phyloP scores from a whole-genome alignment of 2,113 vertebrate genomes.

The Helogale parvula region DNA sequence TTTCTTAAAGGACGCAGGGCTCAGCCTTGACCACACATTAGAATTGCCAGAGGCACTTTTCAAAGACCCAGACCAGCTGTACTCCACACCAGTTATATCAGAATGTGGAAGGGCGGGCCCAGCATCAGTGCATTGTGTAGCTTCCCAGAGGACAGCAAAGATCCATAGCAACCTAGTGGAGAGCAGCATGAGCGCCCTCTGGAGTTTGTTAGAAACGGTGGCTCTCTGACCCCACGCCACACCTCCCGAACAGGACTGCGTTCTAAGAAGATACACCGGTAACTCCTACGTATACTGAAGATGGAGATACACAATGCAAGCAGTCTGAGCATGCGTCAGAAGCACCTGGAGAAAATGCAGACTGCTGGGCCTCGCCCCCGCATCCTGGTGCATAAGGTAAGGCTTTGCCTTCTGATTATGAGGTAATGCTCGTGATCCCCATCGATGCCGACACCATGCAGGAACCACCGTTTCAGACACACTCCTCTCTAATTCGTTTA shows the following conservation, averaged over 20 bases:
- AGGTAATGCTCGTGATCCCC: background rate
- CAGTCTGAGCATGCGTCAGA: background rate
- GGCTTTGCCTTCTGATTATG: background rate
- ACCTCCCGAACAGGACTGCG: background rate
- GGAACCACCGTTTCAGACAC: background rate
- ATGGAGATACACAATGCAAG: background rate
- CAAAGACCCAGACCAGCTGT: background rate
- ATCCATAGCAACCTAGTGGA: background rate
- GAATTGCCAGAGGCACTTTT: background rate
- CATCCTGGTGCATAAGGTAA: background rate
- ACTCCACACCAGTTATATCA: conserved; percentile 23
- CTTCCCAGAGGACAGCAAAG: background rate
- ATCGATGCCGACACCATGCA: too few species aligned
- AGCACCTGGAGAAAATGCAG: background rate
- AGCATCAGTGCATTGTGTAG: conserved; percentile 1
- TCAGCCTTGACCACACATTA: background rate
- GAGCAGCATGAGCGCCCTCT: background rate
- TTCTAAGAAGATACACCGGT: background rate
- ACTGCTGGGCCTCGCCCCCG: background rate
- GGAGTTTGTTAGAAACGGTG: background rate
- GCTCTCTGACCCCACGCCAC: background rate
- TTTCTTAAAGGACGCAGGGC: background rate
- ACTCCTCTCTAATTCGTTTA: background rate
- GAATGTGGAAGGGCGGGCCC: background rate
- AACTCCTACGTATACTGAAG: background rate